Percentiles rank a stretch among this genome's conserved stretches.
Conservation (phyloP, 2,888 invertebrate species). For the Himalopsyche anomala region DNA sequence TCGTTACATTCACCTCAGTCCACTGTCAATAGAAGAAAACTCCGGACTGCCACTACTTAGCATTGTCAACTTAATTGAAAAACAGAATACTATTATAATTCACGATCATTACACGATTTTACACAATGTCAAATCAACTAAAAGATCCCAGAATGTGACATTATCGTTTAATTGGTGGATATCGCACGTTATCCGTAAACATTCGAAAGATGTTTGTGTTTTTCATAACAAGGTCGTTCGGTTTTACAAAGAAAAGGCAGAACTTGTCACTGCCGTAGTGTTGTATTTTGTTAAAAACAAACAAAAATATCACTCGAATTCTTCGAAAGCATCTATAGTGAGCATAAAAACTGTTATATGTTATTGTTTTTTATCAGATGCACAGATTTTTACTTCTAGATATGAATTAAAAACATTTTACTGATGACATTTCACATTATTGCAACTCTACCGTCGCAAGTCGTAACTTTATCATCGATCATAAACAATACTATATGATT, state of each 20-base stretch:
- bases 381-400: constrained; percentile 2
- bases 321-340: too few relatives aligned
- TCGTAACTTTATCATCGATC: constrained; percentile 5
- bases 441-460: constrained; percentile 42
- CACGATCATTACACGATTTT: not conserved
- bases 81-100: not conserved
- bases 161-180: not conserved
- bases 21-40: constrained; percentile 52
- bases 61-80: constrained; percentile 2
- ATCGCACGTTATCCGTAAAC: constrained; percentile 53
- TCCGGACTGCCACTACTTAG: constrained; percentile 2
- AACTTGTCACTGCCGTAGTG: not conserved
- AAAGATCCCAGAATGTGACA: not conserved
- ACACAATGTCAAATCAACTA: not conserved
- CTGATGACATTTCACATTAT: constrained; percentile 61
- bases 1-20: constrained; percentile 58
- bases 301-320: not conserved
- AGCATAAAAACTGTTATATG: not conserved
- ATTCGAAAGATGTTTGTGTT: constrained; percentile 61
- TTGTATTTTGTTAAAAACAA: not conserved
- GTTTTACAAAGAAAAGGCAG: constrained; percentile 59
- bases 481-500: too few relatives aligned
- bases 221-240: constrained; percentile 61
- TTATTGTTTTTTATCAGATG: not conserved
- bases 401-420: constrained; percentile 50